These are phyloP conservation scores for Cynocephalus volans DNA, from an alignment of 2,113 vertebrate genomes.

Conservation along the genomic window DNA sequence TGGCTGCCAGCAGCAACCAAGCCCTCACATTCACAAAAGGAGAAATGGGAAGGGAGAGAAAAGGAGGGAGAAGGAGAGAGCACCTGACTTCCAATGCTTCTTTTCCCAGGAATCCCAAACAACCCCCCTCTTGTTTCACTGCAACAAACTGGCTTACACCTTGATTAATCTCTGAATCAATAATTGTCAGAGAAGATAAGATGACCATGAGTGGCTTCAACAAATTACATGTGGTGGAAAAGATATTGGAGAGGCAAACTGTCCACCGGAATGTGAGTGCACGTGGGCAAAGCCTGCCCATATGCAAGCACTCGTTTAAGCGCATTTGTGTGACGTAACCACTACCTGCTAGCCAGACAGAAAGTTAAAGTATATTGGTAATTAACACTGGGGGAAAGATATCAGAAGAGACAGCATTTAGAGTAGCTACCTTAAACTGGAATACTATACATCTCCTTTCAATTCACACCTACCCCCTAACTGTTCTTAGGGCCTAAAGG, in stretches of 20 bases:
- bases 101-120: not conserved
- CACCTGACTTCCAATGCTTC: not conserved
- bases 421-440: not conserved
- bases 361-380: not conserved
- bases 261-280: not conserved
- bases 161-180: not conserved
- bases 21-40: not conserved
- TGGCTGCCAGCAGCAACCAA: not conserved
- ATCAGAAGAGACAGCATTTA: not conserved
- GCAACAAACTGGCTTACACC: not conserved
- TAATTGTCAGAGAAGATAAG: not conserved
- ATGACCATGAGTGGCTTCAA: not conserved
- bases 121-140: not conserved
- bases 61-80: not conserved
- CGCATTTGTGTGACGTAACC: not conserved
- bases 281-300: not conserved
- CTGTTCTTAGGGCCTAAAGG: not conserved
- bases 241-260: not conserved
- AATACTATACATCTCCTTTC: not conserved
- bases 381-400: not conserved
- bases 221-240: not conserved
- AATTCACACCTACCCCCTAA: not conserved
- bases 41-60: too few species aligned
- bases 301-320: not conserved
- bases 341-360: not conserved